Evolutionary conservation across 2,113 vertebrate genomes (phyloP).

Genomic region (Petrocephalus zakoni): DNA sequence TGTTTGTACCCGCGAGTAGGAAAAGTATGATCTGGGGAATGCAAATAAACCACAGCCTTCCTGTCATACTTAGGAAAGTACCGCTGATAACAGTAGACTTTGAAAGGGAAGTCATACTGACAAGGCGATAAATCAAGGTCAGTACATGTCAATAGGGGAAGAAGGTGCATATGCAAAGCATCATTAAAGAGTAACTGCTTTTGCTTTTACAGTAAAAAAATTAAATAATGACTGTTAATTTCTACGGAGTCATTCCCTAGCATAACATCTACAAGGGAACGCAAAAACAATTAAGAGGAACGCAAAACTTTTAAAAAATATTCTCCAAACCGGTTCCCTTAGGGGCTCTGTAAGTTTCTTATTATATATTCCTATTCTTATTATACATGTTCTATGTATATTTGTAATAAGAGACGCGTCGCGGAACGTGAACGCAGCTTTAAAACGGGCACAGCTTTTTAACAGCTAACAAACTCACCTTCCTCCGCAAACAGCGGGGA

Average conservation of each 20-base stretch:
- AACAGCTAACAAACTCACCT: neutral
- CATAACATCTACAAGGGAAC: neutral
- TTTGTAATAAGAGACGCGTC: neutral
- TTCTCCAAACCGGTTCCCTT: neutral
- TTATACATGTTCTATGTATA: too few relatives aligned
- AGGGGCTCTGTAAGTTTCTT: neutral
- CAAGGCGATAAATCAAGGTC: neutral
- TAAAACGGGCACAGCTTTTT: neutral
- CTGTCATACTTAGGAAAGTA: neutral
- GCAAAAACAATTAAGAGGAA: neutral
- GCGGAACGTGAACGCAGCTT: neutral
- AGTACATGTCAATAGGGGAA: neutral
- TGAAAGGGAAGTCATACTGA: neutral
- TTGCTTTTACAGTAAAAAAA: neutral
- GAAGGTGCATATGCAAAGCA: neutral
- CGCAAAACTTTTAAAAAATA: neutral
- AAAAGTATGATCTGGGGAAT: neutral
- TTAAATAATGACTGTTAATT: neutral
- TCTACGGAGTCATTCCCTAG: neutral
- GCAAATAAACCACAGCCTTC: neutral
- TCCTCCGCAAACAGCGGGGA: neutral
- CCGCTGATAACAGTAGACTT: neutral
- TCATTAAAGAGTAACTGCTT: neutral
- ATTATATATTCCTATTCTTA: too few relatives aligned
- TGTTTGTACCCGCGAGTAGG: neutral